Conservation (phyloP, 2,888 invertebrate genomes). For the Fragum sueziense region DNA sequence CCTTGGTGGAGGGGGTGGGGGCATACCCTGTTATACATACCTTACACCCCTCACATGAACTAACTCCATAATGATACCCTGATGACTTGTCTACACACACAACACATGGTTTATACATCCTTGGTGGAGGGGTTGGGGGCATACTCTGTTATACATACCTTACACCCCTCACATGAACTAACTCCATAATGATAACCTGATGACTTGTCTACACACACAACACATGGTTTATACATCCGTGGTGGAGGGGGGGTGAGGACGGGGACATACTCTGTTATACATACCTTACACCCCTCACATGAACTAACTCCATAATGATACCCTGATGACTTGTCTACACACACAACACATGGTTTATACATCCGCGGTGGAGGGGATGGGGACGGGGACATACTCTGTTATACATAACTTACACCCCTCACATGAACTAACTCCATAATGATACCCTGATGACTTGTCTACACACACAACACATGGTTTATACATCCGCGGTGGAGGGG, state of each 20-base stretch:
- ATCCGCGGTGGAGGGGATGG: conserved; percentile 80
- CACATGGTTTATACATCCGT: conserved; percentile 81
- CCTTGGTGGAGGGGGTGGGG: conserved; percentile 78
- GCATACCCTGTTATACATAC: conserved; percentile 72
- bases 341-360: conserved; percentile 82
- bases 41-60: conserved; percentile 82
- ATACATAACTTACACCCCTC: conserved; percentile 81
- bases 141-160: conserved; percentile 73
- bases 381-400: conserved; percentile 71
- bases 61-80: conserved; percentile 82
- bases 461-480: conserved; percentile 82
- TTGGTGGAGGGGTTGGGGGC: conserved; percentile 77
- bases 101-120: conserved; percentile 82
- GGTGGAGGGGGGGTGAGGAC: conserved; percentile 80
- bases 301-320: conserved; percentile 82
- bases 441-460: conserved; percentile 82
- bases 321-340: conserved; percentile 81
- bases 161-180: conserved; percentile 82
- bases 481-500: conserved; percentile 80
- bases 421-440: conserved; percentile 82
- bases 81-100: conserved; percentile 82
- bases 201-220: conserved; percentile 81
- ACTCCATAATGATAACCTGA: conserved; percentile 83
- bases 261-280: conserved; percentile 65
- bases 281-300: conserved; percentile 82